Evolutionary conservation across 2,797 vertebrate genomes (phyloP).

Genomic region (Pteropus rufus): DNA sequence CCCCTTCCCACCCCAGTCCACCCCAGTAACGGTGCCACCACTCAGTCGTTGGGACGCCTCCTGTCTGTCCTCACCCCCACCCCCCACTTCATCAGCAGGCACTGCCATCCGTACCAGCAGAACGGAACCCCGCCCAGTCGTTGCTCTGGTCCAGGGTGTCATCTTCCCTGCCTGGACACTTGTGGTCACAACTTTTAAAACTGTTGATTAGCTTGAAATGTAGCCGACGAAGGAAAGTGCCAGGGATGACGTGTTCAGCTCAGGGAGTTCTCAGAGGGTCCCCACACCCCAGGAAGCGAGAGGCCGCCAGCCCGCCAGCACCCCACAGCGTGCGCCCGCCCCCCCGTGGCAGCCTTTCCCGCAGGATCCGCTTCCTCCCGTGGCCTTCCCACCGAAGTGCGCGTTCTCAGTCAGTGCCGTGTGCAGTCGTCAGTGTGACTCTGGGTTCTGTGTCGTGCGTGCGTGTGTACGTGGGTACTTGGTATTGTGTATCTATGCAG

Average conservation of each 20-base stretch:
- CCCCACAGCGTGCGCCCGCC: neutral
- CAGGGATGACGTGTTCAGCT: neutral
- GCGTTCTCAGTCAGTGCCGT: neutral
- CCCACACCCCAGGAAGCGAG: neutral
- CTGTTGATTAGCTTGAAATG: neutral
- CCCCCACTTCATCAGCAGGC: neutral
- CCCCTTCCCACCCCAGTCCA: neutral
- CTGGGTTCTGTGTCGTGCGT: neutral
- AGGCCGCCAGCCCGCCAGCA: no score
- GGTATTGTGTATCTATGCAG: neutral
- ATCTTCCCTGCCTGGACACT: neutral
- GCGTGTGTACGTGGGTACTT: no score
- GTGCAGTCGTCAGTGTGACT: neutral
- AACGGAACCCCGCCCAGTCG: no score
- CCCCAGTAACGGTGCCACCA: neutral
- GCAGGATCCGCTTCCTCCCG: neutral
- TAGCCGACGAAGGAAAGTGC: neutral
- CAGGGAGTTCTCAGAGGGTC: neutral
- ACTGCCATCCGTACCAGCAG: neutral
- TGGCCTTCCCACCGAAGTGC: neutral
- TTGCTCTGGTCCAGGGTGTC: neutral
- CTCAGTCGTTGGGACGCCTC: neutral
- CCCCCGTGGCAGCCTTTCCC: neutral
- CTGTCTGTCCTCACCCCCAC: neutral
- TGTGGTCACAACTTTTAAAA: neutral